Evolutionary conservation across 2,797 vertebrate genomes (phyloP).

Genomic region (Chanos chanos): DNA sequence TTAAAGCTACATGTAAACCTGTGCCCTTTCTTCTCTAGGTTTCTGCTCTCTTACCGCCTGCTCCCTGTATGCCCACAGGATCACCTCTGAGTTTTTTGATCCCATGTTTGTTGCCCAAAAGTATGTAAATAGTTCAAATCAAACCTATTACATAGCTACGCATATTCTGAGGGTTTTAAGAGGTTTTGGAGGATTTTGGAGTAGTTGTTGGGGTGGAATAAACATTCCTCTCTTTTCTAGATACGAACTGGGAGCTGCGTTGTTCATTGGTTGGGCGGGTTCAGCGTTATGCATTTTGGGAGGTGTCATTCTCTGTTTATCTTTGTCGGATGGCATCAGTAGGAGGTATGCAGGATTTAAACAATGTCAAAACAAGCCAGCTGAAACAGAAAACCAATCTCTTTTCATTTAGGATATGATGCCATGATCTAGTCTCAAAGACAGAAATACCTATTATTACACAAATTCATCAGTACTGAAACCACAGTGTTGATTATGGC

Average conservation of each 20-base stretch:
- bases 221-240: conserved; percentile 53
- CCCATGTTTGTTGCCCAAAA: conserved; percentile 89
- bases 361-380: background rate
- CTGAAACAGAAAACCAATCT: background rate
- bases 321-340: conserved; percentile 22
- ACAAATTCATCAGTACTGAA: too few species aligned
- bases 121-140: conserved; percentile 78
- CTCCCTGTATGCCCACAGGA: conserved; percentile 92
- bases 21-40: too few species aligned
- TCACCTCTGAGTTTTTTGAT: conserved; percentile 94
- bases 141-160: background rate
- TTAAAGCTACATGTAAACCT: too few species aligned
- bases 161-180: background rate
- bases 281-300: conserved; percentile 74
- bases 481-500: too few species aligned
- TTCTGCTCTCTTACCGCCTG: conserved; percentile 87
- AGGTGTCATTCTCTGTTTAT: conserved; percentile 67
- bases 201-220: background rate
- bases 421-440: too few species aligned
- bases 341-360: conserved; percentile 16
- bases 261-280: conserved; percentile 80
- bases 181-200: background rate
- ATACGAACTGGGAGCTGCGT: conserved; percentile 77
- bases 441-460: too few species aligned
- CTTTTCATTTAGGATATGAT: background rate